These are phyloP conservation scores for Hybognathus amarus DNA, from an alignment of 2,797 vertebrate species.

Conservation along the genomic window DNA sequence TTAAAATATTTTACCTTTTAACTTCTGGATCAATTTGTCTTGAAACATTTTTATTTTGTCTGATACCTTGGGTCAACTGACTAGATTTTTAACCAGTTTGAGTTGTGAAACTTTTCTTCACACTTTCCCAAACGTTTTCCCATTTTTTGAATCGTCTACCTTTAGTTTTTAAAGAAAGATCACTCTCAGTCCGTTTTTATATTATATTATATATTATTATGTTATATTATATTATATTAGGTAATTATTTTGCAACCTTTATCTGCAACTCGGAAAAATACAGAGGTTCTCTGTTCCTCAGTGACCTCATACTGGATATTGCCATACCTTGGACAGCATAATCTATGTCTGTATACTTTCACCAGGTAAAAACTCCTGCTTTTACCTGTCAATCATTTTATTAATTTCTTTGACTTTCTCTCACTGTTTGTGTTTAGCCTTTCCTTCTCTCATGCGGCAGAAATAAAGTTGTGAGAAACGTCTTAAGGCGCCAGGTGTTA, in stretches of 20 bases:
- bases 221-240: too few relatives aligned
- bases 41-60: background rate
- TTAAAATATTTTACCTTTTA: background rate
- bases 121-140: background rate
- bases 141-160: background rate
- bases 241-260: too few relatives aligned
- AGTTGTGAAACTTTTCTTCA: background rate
- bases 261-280: too few relatives aligned
- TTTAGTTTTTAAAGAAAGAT: background rate
- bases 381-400: background rate
- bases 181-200: background rate
- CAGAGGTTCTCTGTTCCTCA: too few relatives aligned
- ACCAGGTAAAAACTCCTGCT: background rate
- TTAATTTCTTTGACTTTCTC: constrained; percentile 1
- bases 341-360: background rate
- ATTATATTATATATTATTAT: too few relatives aligned
- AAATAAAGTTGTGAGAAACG: background rate
- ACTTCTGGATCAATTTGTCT: background rate
- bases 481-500: too few relatives aligned
- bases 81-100: background rate
- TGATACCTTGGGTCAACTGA: background rate
- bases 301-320: too few relatives aligned
- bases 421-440: background rate
- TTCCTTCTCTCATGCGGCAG: background rate
- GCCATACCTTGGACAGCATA: background rate